phyloP scores from a whole-genome alignment of 1,140 invertebrate species.

The Euschistus heros region DNA sequence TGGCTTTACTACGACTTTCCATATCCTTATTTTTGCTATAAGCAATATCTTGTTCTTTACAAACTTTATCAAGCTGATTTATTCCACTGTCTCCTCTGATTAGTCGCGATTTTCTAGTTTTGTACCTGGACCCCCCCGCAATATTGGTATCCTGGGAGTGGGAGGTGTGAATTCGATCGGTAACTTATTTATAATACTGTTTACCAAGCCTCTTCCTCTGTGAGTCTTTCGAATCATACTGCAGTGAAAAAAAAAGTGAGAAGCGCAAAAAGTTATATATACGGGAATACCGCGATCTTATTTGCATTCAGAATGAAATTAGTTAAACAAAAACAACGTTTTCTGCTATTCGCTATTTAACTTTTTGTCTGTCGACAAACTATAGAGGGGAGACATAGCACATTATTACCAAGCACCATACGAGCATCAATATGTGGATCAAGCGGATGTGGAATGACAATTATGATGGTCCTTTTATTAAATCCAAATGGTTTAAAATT shows the following conservation, averaged over 20 bases:
- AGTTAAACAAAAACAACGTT: not conserved
- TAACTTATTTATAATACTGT: too few relatives aligned
- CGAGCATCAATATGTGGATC: constrained; percentile 32
- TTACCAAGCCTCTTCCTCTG: too few relatives aligned
- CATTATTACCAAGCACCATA: too few relatives aligned
- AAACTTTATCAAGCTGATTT: constrained; percentile 41
- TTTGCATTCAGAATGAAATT: not conserved
- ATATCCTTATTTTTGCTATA: constrained; percentile 35
- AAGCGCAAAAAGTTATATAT: not conserved
- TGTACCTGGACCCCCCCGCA: too few relatives aligned
- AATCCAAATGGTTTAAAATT: constrained; percentile 34
- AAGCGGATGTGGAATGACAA: constrained; percentile 36
- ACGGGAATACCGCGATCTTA: not conserved
- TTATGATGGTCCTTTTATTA: constrained; percentile 32
- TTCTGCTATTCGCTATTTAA: not conserved
- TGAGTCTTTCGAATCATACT: constrained; percentile 39
- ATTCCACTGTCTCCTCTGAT: constrained; percentile 35
- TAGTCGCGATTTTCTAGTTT: constrained; percentile 37
- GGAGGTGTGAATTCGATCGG: too few relatives aligned
- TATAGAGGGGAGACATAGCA: constrained; percentile 24
- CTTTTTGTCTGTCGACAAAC: not conserved
- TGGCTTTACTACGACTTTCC: constrained; percentile 30
- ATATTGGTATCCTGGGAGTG: too few relatives aligned
- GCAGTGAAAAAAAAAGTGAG: constrained; percentile 39
- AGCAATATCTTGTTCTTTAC: too few relatives aligned